Percentiles rank a stretch among this genome's conserved stretches.
phyloP scores from a whole-genome alignment of 2,113 vertebrate genomes.

The Piliocolobus tephrosceles region DNA sequence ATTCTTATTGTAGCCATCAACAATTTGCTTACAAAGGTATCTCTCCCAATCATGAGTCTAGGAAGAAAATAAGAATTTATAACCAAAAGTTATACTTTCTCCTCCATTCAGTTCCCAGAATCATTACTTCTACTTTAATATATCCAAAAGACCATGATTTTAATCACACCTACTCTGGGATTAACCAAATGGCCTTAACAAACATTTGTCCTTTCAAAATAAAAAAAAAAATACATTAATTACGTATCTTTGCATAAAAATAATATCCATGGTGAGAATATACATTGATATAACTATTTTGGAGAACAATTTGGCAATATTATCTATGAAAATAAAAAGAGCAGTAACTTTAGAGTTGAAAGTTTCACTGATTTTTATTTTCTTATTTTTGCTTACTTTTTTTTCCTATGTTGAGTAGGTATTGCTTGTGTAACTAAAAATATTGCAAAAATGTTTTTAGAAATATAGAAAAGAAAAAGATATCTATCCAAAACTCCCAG shows the following conservation, averaged over 20 bases:
- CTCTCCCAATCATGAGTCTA: neutral
- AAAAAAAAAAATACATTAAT: neutral
- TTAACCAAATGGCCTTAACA: neutral
- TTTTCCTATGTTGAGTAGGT: neutral
- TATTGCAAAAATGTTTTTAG: neutral
- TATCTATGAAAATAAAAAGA: neutral
- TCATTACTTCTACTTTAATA: neutral
- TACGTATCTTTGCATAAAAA: neutral
- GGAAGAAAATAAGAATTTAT: neutral
- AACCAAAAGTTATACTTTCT: neutral
- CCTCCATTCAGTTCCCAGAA: neutral
- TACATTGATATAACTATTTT: neutral
- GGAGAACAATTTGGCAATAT: neutral
- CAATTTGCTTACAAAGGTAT: neutral
- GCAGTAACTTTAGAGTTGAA: neutral
- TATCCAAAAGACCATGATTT: neutral
- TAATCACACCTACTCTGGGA: neutral
- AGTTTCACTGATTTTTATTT: neutral
- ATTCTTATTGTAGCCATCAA: neutral
- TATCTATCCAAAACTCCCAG: neutral
- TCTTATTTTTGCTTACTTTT: neutral
- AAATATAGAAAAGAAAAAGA: neutral
- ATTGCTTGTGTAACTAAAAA: neutral
- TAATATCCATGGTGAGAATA: neutral
- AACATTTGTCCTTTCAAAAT: neutral